These are phyloP conservation scores for Solenopsis fugax DNA, from an alignment of 1,140 invertebrate genomes.

Conservation along the genomic window DNA sequence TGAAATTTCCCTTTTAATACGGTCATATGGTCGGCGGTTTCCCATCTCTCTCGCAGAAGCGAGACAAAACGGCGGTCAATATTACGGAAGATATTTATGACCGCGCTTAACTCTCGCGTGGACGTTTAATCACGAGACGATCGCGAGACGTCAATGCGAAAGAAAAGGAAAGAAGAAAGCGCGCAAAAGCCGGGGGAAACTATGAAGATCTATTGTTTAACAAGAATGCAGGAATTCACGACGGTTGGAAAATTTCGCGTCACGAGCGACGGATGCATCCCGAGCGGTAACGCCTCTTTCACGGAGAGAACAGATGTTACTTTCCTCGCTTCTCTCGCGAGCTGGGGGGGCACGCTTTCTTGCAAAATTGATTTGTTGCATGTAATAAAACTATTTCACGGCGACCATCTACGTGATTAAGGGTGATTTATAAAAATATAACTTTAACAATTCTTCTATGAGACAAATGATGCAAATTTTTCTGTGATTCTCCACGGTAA, in stretches of 20 bases:
- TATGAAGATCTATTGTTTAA: slow-evolving; percentile 44
- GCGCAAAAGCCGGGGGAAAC: not conserved
- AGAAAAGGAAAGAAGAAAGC: slow-evolving; percentile 24
- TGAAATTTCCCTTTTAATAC: slow-evolving; percentile 59
- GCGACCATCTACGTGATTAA: not conserved
- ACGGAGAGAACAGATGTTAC: slow-evolving; percentile 16
- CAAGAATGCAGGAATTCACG: slow-evolving; percentile 35
- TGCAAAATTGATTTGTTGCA: slow-evolving; percentile 32
- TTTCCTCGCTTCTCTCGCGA: slow-evolving; percentile 18
- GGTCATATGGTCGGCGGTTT: slow-evolving; percentile 19
- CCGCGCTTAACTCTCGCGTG: slow-evolving; percentile 7
- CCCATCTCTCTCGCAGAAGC: slow-evolving; percentile 8
- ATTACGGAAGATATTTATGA: slow-evolving; percentile 16
- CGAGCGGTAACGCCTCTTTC: slow-evolving; percentile 25
- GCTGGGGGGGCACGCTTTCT: not conserved
- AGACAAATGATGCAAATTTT: not conserved
- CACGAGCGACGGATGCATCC: slow-evolving; percentile 20
- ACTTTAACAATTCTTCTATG: not conserved
- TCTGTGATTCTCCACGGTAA: too few species aligned
- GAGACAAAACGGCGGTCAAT: not conserved
- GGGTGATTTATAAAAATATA: not conserved
- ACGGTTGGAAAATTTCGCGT: slow-evolving; percentile 37
- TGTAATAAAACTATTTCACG: not conserved
- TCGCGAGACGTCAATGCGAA: not conserved
- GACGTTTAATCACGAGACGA: slow-evolving; percentile 11